phyloP scores from a whole-genome alignment of 92 coral and sea anemone genomes.

The Siderastrea siderea region DNA sequence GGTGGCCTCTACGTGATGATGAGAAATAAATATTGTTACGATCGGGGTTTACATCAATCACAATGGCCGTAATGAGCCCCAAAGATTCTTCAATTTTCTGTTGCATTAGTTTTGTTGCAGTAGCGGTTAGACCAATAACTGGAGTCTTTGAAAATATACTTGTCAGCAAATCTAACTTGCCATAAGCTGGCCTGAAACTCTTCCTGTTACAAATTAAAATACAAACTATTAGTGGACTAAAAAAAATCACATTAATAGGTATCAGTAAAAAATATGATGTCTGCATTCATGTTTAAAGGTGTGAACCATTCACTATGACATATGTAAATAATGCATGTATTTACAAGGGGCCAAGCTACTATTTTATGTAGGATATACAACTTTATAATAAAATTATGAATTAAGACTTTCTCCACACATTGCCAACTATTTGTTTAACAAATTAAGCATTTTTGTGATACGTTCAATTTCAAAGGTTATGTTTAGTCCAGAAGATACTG shows the following conservation, averaged over 20 bases:
- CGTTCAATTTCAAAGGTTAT: too few relatives aligned
- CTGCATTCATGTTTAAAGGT: too few relatives aligned
- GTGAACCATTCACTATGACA: too few relatives aligned
- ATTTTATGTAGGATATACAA: too few relatives aligned
- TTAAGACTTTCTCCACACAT: too few relatives aligned
- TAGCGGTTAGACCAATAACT: conserved; percentile 22
- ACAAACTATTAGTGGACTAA: conserved; percentile 4
- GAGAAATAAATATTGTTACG: background rate
- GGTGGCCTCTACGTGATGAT: background rate
- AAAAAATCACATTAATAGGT: background rate
- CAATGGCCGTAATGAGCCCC: background rate
- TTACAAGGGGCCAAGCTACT: too few relatives aligned
- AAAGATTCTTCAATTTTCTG: conserved; percentile 1
- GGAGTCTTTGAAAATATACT: conserved; percentile 18
- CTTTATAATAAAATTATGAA: too few relatives aligned
- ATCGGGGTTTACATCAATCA: conserved; percentile 17
- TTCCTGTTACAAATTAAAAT: conserved; percentile 18
- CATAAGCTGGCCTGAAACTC: conserved; percentile 40
- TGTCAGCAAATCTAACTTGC: conserved; percentile 17
- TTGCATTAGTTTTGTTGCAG: conserved; percentile 27
- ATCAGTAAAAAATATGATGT: too few relatives aligned
- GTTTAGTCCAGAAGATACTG: too few relatives aligned
- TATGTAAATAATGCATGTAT: too few relatives aligned
- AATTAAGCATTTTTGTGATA: too few relatives aligned
- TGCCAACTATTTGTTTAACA: too few relatives aligned